These are phyloP conservation scores for Amphipoea oculea DNA, from an alignment of 2,888 invertebrate genomes.

Conservation along the genomic window DNA sequence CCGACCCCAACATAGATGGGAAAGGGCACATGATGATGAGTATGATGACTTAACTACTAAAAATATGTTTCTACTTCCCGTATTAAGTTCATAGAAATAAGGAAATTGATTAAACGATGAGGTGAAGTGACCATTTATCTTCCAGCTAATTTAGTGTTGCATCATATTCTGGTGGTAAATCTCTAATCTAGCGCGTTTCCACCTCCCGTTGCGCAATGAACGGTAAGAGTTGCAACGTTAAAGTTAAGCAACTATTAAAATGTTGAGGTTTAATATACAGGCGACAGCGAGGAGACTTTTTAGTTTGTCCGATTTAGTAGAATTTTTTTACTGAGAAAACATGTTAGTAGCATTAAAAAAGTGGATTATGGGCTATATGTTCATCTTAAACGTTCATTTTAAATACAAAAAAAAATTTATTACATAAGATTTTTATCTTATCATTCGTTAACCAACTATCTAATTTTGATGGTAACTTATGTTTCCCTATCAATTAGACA, in stretches of 20 bases:
- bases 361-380: background rate
- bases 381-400: background rate
- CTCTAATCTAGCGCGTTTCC: conserved; percentile 54
- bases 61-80: conserved; percentile 12
- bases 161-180: conserved; percentile 58
- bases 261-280: conserved; percentile 54
- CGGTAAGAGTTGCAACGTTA: conserved; percentile 69
- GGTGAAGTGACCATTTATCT: conserved; percentile 56
- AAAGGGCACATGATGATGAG: background rate
- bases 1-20: background rate
- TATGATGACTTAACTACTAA: background rate
- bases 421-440: background rate
- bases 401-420: background rate
- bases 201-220: conserved; percentile 69
- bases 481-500: background rate
- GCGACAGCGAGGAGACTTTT: conserved; percentile 38
- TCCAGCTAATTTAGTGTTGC: conserved; percentile 58
- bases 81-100: conserved; percentile 11
- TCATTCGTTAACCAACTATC: background rate
- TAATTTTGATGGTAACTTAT: background rate
- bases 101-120: conserved; percentile 34
- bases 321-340: background rate
- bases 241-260: conserved; percentile 63
- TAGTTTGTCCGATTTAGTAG: background rate
- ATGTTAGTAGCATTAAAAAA: background rate